Evolutionary conservation across 2,888 invertebrate species (phyloP), one percentile per base, ranked within the genome.

Genomic region (Operophtera brumata): DNA sequence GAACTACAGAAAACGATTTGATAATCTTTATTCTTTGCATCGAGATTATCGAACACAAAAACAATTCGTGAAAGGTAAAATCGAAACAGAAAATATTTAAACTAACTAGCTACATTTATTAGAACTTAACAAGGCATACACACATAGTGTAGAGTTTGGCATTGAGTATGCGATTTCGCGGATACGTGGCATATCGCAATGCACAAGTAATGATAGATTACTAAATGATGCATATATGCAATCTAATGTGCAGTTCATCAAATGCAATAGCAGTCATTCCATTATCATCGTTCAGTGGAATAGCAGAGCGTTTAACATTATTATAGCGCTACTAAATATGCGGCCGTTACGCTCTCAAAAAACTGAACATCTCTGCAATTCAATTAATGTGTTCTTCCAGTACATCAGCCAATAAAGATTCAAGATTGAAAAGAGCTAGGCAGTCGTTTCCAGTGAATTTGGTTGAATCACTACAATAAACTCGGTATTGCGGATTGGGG

Each of bases 261-360:
- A 51, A 47, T 47, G 42, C 39, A 48, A 47, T 36, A 37, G 37
- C 47, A 32, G 30, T 37, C 13, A 42, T 40, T 47, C 8, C 8
- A 34, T 37, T 42, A 41, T 13, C 25, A 47, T 10, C 43, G 34
- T 25, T 49, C 13, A 39, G 39, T 36, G 28, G 30, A 47, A 36
- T 49, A 52, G 28, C 45, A 50, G 45, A 47, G 25, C 44, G 46
- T 47, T 56, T 37, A 47, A 47, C 46, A 43, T 32, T 47, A 30
- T 41, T 28, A 49, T 58, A 59, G 56, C 58, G 65, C 77, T 78
- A 71, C 77, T 72, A 75, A 77, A 80, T 71, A 64, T 64, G 59
- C 55, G 54, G 56, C 64, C 72, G 81, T 79, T 72, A 77, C 78
- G 78, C 75, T 78, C 80, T 77, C 69, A 77, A 79, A 75, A 77